These are phyloP conservation scores for Drosophila mayri DNA, from an alignment of 1,140 invertebrate species.

Conservation along the genomic window DNA sequence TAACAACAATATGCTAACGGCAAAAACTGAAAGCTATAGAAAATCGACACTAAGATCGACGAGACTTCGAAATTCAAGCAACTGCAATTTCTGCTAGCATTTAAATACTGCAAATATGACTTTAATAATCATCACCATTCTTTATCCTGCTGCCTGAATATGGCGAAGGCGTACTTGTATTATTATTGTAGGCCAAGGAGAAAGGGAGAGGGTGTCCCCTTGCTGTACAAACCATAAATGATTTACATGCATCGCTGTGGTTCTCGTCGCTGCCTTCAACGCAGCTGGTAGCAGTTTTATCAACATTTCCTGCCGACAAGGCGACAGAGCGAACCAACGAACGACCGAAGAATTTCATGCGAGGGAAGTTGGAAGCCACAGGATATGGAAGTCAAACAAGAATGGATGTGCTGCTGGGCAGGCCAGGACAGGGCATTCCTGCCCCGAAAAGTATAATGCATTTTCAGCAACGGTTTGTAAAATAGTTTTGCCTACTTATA, in stretches of 20 bases:
- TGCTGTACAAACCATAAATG: constrained; percentile 22
- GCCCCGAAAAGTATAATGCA: constrained; percentile 44
- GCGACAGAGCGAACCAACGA: constrained; percentile 18
- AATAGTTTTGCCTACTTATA: constrained; percentile 60
- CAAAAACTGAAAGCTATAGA: not conserved
- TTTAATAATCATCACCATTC: constrained; percentile 7
- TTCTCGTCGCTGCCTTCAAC: constrained; percentile 47
- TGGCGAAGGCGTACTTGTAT: not conserved
- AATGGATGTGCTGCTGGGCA: constrained; percentile 28
- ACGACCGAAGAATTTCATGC: constrained; percentile 31
- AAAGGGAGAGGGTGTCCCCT: not conserved
- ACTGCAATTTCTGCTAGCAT: not conserved
- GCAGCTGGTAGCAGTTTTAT: constrained; percentile 66
- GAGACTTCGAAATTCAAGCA: not conserved
- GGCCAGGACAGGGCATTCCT: constrained; percentile 36
- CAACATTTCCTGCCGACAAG: constrained; percentile 67
- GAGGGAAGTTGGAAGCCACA: constrained; percentile 65
- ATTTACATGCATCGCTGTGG: constrained; percentile 53
- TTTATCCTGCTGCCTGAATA: constrained; percentile 5
- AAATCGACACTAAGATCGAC: not conserved
- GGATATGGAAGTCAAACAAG: constrained; percentile 69
- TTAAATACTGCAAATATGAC: not conserved
- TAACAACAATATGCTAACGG: constrained; percentile 7
- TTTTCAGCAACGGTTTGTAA: constrained; percentile 58
- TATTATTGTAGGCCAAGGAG: not conserved